Base-by-base conservation (phyloP, 2,113 vertebrate genomes). In the Oncorhynchus clarkii region DNA sequence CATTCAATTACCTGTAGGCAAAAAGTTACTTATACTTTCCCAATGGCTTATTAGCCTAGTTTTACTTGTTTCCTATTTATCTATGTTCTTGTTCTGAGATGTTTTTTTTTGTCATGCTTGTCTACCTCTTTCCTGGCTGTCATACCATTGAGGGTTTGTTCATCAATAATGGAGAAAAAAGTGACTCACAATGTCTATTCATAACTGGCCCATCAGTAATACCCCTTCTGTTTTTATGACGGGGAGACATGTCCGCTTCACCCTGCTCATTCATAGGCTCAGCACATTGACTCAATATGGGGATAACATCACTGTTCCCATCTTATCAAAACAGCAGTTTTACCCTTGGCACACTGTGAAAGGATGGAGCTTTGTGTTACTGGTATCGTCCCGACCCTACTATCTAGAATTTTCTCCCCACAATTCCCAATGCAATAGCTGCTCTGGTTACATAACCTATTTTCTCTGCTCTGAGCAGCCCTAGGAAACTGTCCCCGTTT, bases 381-480 rank as follows among this genome's bases (percentile, higher is more conserved):
- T 45, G 39, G 39, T 45, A 45, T 45, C 2, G 9, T 45, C 39
- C 39, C 39, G 9, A 11, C 39, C 9, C 39, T 14, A 14, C 67
- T 26, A 62, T 76, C n/a, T 22, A 18, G 24, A 79, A 74, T 70
- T 45, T 45, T 79, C 72, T 67, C 45, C 78, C 75, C 73, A 76
- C 82, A 78, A 80, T 31, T 82, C 73, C 69, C 78, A 51, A 45
- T 81, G 80, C 70, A 76, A 74, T 78, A 48, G 69, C 29, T 29
- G 27, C 48, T 70, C 67, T 51, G 67, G 70, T 91, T 92, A 85
- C 74, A 69, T 80, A 90, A 91, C 72, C 45, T 79, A 48, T 85
- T 86, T 81, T 85, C 74, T 84, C 75, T 87, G 78, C 49, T 48
- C 71, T 18, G 45, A 78, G 78, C 68, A 78, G 67, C 81, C 51